Conservation (phyloP, 1,140 invertebrate species). For the Mercenaria mercenaria region DNA sequence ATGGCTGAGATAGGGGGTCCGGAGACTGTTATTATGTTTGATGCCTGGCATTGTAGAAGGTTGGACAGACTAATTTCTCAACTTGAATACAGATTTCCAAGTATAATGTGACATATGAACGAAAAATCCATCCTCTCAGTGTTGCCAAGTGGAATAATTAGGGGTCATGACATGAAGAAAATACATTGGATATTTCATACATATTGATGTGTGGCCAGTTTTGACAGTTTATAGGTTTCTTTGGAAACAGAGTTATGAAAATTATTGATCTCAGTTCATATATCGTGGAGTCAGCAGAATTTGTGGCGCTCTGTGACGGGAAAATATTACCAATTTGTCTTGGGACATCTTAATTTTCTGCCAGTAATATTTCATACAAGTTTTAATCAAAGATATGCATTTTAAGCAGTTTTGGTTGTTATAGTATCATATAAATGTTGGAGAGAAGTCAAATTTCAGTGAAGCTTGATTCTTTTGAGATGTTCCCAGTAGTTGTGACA, state of each 20-base stretch:
- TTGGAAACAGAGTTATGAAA: slow-evolving; percentile 12
- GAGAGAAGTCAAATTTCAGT: not conserved
- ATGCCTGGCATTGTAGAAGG: not conserved
- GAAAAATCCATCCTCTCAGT: not conserved
- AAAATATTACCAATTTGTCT: slow-evolving; percentile 61
- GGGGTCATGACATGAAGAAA: slow-evolving; percentile 4
- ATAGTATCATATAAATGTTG: not conserved
- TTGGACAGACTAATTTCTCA: slow-evolving; percentile 2
- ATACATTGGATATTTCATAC: slow-evolving; percentile 37
- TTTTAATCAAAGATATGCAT: slow-evolving; percentile 54
- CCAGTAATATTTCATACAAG: slow-evolving; percentile 45
- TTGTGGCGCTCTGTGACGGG: slow-evolving; percentile 43
- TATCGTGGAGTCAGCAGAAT: slow-evolving; percentile 44
- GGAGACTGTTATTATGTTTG: not conserved
- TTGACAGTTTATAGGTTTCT: slow-evolving; percentile 41
- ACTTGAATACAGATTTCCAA: not conserved
- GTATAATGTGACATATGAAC: not conserved
- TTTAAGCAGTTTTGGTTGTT: not conserved
- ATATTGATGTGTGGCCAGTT: slow-evolving; percentile 22
- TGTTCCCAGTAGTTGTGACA: not conserved
- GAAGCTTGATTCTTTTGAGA: not conserved
- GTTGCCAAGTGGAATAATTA: not conserved
- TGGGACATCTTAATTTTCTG: slow-evolving; percentile 24
- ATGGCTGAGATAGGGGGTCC: not conserved
- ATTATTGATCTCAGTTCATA: slow-evolving; percentile 41